phyloP scores from a whole-genome alignment of 2,888 invertebrate species.

The Lagria hirta region DNA sequence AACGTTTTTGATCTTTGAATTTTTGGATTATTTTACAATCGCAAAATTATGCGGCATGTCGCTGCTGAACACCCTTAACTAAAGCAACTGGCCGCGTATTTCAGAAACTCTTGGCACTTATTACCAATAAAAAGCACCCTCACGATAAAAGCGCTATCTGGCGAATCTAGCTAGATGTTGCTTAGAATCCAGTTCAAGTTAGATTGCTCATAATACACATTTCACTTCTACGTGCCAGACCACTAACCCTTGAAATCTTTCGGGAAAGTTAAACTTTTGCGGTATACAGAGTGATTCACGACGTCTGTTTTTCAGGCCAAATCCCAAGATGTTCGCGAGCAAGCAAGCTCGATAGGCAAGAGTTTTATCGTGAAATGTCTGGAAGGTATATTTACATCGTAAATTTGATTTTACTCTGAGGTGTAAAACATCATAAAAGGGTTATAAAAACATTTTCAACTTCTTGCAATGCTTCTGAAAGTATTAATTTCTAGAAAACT shows the following conservation, averaged over 20 bases:
- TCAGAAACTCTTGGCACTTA: constrained; percentile 41
- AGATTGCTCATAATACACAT: constrained; percentile 36
- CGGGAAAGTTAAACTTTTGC: constrained; percentile 12
- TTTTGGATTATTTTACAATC: constrained; percentile 12
- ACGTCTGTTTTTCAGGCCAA: no score
- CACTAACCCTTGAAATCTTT: constrained; percentile 21
- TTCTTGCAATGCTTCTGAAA: no score
- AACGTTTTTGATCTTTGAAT: constrained; percentile 11
- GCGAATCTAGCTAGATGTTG: constrained; percentile 24
- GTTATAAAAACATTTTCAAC: no score
- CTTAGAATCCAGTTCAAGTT: constrained; percentile 26
- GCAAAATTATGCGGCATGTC: constrained; percentile 16
- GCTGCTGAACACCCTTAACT: constrained; percentile 20
- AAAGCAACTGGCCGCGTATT: constrained; percentile 32
- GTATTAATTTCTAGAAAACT: no score
- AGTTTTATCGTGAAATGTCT: no score
- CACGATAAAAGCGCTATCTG: constrained; percentile 32
- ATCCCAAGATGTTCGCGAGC: no score
- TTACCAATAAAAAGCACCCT: constrained; percentile 40
- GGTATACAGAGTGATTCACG: no score
- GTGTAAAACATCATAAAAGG: no score
- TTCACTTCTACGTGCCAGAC: constrained; percentile 33
- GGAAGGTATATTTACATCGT: no score
- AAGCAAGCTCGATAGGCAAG: no score
- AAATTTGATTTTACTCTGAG: no score